A percentile compares a stretch with the other conserved stretches of the same genome.
phyloP scores from a whole-genome alignment of 2,113 vertebrate genomes.

The Peucedramus taeniatus region DNA sequence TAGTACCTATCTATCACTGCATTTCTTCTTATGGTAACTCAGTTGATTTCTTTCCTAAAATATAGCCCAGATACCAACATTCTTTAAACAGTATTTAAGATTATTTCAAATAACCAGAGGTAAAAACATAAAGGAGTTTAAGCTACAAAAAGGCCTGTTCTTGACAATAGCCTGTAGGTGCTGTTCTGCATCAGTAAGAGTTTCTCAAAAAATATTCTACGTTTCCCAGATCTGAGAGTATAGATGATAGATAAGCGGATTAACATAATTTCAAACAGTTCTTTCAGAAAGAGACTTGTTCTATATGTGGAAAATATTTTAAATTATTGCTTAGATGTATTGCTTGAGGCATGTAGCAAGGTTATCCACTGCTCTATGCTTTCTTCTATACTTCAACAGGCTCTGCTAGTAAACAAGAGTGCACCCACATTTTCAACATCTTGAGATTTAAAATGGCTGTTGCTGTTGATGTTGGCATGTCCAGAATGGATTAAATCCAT shows the following conservation, averaged over 20 bases:
- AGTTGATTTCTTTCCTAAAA: not conserved
- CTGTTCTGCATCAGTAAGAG: not conserved
- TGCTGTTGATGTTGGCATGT: not conserved
- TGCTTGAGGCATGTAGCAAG: not conserved
- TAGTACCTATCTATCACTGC: not conserved
- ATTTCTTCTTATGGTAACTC: not conserved
- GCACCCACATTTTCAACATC: not conserved
- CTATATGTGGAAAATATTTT: not conserved
- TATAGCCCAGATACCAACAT: too few species aligned
- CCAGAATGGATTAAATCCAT: not conserved
- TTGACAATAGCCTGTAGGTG: not conserved
- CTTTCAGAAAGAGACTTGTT: not conserved
- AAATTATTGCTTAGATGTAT: not conserved
- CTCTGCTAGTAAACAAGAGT: not conserved
- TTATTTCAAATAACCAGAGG: not conserved
- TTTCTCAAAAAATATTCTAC: not conserved
- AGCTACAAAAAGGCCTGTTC: not conserved
- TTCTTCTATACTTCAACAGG: not conserved
- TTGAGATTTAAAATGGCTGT: not conserved
- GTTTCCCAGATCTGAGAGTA: not conserved
- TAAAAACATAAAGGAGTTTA: not conserved
- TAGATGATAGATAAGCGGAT: constrained; percentile 23
- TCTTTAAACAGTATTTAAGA: not conserved
- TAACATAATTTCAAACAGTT: constrained; percentile 15
- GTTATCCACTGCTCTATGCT: not conserved